These are phyloP conservation scores for Andrena chrysosceles DNA, from an alignment of 2,888 invertebrate species.

Conservation along the genomic window DNA sequence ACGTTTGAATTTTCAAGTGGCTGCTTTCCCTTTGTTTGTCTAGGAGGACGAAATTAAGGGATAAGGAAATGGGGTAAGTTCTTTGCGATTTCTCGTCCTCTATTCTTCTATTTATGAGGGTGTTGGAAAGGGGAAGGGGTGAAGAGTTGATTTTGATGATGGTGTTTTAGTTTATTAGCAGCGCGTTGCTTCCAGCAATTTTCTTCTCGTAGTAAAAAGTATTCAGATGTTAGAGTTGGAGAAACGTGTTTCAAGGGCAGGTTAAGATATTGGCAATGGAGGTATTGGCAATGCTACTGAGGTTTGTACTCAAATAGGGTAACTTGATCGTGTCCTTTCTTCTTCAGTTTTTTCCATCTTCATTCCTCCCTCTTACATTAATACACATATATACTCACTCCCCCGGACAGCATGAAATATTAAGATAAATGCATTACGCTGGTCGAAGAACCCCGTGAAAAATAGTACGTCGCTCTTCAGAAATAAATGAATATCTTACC, in stretches of 20 bases:
- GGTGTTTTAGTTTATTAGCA: no score
- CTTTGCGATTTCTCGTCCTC: no score
- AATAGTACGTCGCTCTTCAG: constrained; percentile 64
- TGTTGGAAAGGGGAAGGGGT: not conserved
- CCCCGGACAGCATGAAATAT: constrained; percentile 55
- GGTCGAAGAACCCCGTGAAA: constrained; percentile 53
- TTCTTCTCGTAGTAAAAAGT: no score
- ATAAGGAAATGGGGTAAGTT: not conserved
- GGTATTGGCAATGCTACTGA: no score
- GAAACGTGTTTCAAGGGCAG: no score
- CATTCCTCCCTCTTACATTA: constrained; percentile 21
- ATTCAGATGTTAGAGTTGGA: no score
- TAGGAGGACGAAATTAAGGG: not conserved
- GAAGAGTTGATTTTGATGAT: not conserved
- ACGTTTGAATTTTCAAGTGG: not conserved
- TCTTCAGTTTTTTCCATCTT: not conserved
- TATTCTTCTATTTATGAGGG: no score
- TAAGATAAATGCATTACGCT: constrained; percentile 65
- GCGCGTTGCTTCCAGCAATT: no score
- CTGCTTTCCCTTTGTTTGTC: not conserved
- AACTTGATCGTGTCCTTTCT: not conserved
- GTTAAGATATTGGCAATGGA: no score
- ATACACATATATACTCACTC: not conserved
- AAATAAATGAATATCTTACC: constrained; percentile 68
- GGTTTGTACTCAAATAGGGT: not conserved